Base-by-base conservation (phyloP, 30 jellyfish, hydroid and myxozoan species). In the Cassiopea xamachana region DNA sequence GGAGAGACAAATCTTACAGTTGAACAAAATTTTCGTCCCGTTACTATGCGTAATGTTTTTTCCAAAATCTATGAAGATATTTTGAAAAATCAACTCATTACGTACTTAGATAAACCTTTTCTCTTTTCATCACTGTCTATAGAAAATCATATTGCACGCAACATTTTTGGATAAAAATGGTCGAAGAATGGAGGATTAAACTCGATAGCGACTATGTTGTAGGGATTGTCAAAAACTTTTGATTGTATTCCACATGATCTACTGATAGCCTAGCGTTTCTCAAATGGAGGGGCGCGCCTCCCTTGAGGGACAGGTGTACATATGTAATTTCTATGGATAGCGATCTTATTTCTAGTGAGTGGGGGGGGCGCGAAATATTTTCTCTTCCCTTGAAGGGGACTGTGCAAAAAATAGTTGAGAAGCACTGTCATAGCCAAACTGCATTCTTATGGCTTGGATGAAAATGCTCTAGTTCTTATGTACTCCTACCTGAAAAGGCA, bases 11-110 rank as follows among this genome's bases (percentile, higher is more conserved):
- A 83, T 68, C n/a, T 51, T 55, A n/a, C 85, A 83, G 84, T 60
- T 83, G 64, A 61, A 83, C 51, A 19, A 83, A 83, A 19, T 83
- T 64, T 67, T 55, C 77, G 92, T 10, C 92, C 92, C 10, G 88
- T 82, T 9, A 67, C 88, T 71, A 72, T 67, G 46, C 79, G 64
- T 7, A 81, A 19, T 68, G 43, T 81, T 43, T 81, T 81, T 46
- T 81, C 90, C 69, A 81, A 81, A 9, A 48, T 83, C 59, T 83
- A 62, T 83, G 47, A 83, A 72, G 43, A 58, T 51, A 43, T 46
- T 3, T 71, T 83, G 78, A 79, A 79, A 77, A 16, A 50, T 7
- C 77, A 50, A 61, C 60, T 83, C 68, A 68, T 83, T 10, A 58
- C 43, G 39, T 27, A 69, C 92, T 62, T 61, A 55, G 64, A 10